A percentile compares a stretch with the other conserved stretches of the same genome.
Evolutionary conservation across 2,113 vertebrate species (phyloP).

Genomic region (Grammomys dolichurus): DNA sequence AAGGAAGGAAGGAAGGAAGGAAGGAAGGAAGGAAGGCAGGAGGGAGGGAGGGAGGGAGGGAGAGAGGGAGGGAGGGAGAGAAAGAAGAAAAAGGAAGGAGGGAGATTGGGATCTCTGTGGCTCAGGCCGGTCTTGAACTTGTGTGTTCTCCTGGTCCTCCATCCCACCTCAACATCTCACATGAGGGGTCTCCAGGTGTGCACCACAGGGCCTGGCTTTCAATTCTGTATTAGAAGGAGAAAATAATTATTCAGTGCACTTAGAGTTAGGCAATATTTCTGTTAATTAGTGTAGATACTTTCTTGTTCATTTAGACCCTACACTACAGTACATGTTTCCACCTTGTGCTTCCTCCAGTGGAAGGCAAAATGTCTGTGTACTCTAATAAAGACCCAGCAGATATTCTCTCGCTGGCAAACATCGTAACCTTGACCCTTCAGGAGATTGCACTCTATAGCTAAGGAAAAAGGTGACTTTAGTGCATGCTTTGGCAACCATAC

Average conservation of each 20-base stretch:
- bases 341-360: not conserved
- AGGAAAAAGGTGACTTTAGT: not conserved
- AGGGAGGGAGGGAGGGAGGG: no score
- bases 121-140: not conserved
- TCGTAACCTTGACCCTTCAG: not conserved
- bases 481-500: not conserved
- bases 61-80: no score
- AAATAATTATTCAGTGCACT: not conserved
- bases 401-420: not conserved
- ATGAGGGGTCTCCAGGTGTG: not conserved
- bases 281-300: not conserved
- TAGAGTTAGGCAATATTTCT: not conserved
- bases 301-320: constrained; percentile 21
- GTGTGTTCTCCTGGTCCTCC: not conserved
- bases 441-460: not conserved
- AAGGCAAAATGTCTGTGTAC: constrained; percentile 2
- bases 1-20: not conserved
- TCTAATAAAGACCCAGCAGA: not conserved
- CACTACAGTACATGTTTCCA: not conserved
- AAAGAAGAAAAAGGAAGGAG: no score
- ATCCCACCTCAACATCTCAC: not conserved
- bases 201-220: not conserved
- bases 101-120: not conserved
- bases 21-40: not conserved
- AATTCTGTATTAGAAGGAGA: constrained; percentile 4